Percentiles rank a stretch among this genome's conserved stretches.
These are phyloP conservation scores for Mormyrus proboscirostris DNA, from an alignment of 2,797 vertebrate species.

Conservation along the genomic window DNA sequence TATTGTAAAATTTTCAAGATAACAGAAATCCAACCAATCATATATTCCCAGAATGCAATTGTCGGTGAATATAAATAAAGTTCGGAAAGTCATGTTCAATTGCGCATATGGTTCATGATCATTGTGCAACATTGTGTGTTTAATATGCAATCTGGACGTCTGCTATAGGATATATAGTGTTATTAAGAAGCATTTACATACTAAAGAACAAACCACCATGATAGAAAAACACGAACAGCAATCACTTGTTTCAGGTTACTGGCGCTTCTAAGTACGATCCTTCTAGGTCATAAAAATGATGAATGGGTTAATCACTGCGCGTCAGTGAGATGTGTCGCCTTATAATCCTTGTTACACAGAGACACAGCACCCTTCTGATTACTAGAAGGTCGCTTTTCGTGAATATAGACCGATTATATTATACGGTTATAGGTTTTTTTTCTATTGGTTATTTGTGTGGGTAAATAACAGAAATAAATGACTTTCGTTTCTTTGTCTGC, in stretches of 20 bases:
- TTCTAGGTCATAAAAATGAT: constrained; percentile 23
- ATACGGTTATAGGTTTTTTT: accelerated
- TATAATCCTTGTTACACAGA: constrained; percentile 14
- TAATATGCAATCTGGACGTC: not conserved
- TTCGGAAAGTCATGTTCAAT: not conserved
- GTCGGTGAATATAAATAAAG: not conserved
- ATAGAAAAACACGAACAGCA: not conserved
- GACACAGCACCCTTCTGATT: constrained; percentile 22
- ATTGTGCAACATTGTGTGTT: not conserved
- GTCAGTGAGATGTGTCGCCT: constrained; percentile 23
- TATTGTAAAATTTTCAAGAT: not conserved
- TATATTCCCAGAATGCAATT: constrained; percentile 10
- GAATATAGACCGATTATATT: accelerated
- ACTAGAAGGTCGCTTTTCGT: not conserved
- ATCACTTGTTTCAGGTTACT: not conserved
- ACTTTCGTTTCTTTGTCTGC: accelerated
- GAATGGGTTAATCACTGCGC: not conserved
- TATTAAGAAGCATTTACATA: not conserved
- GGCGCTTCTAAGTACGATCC: accelerated
- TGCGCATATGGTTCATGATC: not conserved
- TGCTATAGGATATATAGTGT: not conserved
- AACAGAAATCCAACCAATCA: constrained; percentile 1
- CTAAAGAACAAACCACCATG: not conserved
- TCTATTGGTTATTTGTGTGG: accelerated
- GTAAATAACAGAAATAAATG: not conserved